Evolutionary conservation across 2,113 vertebrate species (phyloP), one percentile per base, ranked within the genome.

Genomic region (Prunella fulvescens): DNA sequence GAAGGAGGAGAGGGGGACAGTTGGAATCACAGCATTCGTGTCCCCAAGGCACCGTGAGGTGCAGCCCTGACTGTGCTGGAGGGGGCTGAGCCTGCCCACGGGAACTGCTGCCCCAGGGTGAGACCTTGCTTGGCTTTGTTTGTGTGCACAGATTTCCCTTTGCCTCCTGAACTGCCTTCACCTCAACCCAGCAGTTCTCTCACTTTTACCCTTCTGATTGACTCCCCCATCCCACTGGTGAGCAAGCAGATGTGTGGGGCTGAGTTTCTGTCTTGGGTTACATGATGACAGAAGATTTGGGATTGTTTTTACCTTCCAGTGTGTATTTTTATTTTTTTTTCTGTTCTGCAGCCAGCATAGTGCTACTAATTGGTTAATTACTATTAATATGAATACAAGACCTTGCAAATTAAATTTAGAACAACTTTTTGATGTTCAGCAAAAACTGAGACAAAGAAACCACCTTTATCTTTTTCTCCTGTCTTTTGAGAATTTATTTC

Each of bases 21-120:
- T 3, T 65, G 37, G 31, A 37, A 19, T 33, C 1, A 6, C 6
- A 7, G 11, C 8, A 6, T 11, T 48, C 1, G 0, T 19, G 12
- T 42, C 25, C 35, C 66, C 76, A 15, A 13, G 76, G 14, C 20
- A 7, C n/a, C 1, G 2, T 9, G 23, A 4, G 0, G 1, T 22
- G 48, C 19, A 42, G 74, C 42, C 57, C 42, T 11, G 74, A 48
- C 85, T 79, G 56, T 29, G 12, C 48, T 54, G 56, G 56, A 25
- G 47, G 7, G 6, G 56, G 54, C 64, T 39, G 56, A 54, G 11
- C 65, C 40, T 40, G 48, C 47, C 58, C 76, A 5, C 9, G 26
- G 83, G 66, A 57, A 14, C 35, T 57, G 57, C 4, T 31, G 56
- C 7, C 31, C 28, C 50, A 40, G 24, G 47, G 1, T 35, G 20